Conservation (phyloP, 2,113 vertebrate species). For the Mobula hypostoma region DNA sequence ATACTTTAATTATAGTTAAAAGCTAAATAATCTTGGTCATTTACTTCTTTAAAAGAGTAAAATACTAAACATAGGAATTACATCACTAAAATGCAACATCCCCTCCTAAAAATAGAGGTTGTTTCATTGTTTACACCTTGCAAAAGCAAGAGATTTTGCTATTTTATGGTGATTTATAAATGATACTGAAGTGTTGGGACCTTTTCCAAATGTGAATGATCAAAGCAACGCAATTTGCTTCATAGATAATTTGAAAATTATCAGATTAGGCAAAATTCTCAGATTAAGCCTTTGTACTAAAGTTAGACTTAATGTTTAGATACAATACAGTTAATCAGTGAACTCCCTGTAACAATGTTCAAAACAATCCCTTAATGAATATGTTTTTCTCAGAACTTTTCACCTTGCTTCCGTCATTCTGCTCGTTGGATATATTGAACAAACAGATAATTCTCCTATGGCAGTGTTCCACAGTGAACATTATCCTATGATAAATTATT, state of each 20-base stretch:
- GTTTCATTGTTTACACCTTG: neutral
- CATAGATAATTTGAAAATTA: neutral
- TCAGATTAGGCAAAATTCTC: neutral
- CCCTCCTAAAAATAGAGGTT: neutral
- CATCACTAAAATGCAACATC: neutral
- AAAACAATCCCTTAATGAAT: neutral
- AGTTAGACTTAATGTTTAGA: neutral
- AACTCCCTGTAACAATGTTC: neutral
- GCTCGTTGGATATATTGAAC: neutral
- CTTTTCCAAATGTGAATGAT: neutral
- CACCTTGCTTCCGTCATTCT: neutral
- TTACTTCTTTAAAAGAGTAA: neutral
- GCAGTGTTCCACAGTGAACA: neutral
- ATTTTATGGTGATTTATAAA: neutral
- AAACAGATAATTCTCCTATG: neutral
- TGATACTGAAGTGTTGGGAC: neutral
- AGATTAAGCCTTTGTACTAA: neutral
- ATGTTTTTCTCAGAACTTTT: neutral
- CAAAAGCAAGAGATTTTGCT: neutral
- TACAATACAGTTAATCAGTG: neutral
- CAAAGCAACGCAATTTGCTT: neutral
- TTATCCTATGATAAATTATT: neutral
- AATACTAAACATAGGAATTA: neutral
- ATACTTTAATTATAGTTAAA: slow-evolving; percentile 19
- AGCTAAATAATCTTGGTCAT: neutral